Conservation (phyloP, 2,888 invertebrate species). For the Heliconius charithonia region DNA sequence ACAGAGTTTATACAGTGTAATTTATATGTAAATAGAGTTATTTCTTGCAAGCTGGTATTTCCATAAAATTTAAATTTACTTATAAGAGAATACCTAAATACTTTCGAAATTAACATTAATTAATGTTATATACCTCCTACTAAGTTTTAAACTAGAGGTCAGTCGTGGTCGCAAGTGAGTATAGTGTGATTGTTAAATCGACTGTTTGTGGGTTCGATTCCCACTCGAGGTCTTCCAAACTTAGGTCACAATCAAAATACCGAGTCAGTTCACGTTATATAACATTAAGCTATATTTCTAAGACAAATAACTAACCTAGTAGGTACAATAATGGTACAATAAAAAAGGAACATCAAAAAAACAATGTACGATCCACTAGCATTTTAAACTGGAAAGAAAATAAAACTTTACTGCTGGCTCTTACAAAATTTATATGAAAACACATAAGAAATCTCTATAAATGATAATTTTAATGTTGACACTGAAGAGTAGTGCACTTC, state of each 20-base stretch:
- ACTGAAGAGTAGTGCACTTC: conserved; percentile 3
- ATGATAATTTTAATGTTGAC: conserved; percentile 21
- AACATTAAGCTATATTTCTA: neutral
- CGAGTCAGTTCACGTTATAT: too few species aligned
- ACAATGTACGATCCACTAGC: neutral
- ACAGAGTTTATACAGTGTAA: neutral
- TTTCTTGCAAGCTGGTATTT: conserved; percentile 13
- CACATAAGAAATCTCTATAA: conserved; percentile 10
- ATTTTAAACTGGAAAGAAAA: neutral
- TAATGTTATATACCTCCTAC: neutral
- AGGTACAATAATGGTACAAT: neutral
- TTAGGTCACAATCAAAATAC: too few species aligned
- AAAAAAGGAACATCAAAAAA: neutral
- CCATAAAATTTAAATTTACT: conserved; percentile 17
- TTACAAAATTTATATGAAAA: conserved; percentile 2
- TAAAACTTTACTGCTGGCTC: neutral
- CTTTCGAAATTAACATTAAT: conserved; percentile 7
- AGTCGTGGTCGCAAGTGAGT: too few species aligned
- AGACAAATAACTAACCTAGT: neutral
- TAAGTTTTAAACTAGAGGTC: too few species aligned
- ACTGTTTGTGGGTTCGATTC: too few species aligned
- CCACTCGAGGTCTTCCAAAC: too few species aligned
- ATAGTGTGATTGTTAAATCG: too few species aligned
- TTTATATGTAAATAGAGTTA: conserved; percentile 15
- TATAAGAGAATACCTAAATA: conserved; percentile 10